Evolutionary conservation across 2,113 vertebrate genomes (phyloP).

Genomic region (Bucco capensis): DNA sequence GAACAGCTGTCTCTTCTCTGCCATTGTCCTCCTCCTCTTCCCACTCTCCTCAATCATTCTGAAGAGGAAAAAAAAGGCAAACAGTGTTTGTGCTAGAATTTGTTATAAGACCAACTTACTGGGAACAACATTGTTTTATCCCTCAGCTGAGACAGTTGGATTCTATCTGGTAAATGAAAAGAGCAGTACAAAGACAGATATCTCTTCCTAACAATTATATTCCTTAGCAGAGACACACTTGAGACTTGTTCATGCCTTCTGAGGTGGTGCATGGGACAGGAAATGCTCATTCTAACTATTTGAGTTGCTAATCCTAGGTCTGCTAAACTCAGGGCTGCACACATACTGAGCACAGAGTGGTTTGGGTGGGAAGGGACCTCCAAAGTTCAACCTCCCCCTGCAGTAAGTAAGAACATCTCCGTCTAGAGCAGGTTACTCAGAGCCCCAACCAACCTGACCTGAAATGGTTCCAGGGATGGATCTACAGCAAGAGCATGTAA

Average conservation of each 20-base stretch:
- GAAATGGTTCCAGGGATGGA: too few species aligned
- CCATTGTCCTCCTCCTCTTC: slow-evolving; percentile 90
- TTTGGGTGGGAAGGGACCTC: not conserved
- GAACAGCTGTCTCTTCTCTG: slow-evolving; percentile 99
- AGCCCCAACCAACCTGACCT: too few species aligned
- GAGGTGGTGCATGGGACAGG: accelerated
- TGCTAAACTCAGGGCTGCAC: not conserved
- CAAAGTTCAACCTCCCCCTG: not conserved
- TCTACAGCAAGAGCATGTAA: too few species aligned
- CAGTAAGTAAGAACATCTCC: too few species aligned
- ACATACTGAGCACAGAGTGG: not conserved
- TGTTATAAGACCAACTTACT: not conserved
- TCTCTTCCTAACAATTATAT: accelerated
- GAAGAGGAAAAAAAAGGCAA: slow-evolving; percentile 42
- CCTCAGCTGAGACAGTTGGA: not conserved
- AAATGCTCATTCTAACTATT: accelerated
- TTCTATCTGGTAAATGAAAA: not conserved
- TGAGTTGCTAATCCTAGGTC: accelerated
- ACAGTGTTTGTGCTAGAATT: not conserved
- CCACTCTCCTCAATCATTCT: slow-evolving; percentile 99
- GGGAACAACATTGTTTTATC: not conserved
- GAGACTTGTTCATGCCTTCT: not conserved
- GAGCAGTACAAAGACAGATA: not conserved
- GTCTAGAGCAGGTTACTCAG: too few species aligned
- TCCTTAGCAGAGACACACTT: not conserved